These are phyloP conservation scores for Manduca sexta DNA, from an alignment of 1,140 invertebrate species.

Conservation along the genomic window DNA sequence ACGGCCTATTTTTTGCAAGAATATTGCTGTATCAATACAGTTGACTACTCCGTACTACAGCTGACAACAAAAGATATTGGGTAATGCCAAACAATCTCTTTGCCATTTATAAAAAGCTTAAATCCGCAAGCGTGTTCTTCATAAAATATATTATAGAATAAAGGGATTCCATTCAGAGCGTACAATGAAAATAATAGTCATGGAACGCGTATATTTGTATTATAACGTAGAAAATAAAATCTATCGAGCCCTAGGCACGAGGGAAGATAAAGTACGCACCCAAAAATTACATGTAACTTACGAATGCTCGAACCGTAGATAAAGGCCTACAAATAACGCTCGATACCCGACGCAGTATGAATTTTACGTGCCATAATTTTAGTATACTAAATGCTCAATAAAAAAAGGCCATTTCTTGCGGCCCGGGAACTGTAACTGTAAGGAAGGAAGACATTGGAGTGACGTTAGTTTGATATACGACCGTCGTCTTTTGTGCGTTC, in stretches of 20 bases:
- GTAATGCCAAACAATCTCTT: too few relatives aligned
- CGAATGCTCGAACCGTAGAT: conserved; percentile 18
- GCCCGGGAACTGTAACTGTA: conserved; percentile 47
- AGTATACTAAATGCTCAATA: conserved; percentile 53
- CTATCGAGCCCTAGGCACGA: neutral
- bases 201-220: too few relatives aligned
- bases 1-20: too few relatives aligned
- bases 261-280: neutral
- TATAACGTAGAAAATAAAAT: conserved; percentile 1
- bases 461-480: conserved; percentile 71
- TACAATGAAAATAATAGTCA: neutral
- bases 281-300: conserved; percentile 7
- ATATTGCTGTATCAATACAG: too few relatives aligned
- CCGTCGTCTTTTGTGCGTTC: conserved; percentile 55
- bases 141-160: too few relatives aligned
- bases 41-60: too few relatives aligned
- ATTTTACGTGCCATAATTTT: conserved; percentile 54
- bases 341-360: conserved; percentile 16
- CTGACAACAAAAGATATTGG: too few relatives aligned
- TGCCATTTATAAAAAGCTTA: too few relatives aligned
- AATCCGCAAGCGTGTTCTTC: too few relatives aligned
- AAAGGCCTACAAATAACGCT: neutral
- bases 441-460: conserved; percentile 67
- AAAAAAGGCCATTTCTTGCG: conserved; percentile 56
- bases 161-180: neutral